Evolutionary conservation across 2,888 invertebrate species (phyloP).

Genomic region (Melangyna quadrimaculata): DNA sequence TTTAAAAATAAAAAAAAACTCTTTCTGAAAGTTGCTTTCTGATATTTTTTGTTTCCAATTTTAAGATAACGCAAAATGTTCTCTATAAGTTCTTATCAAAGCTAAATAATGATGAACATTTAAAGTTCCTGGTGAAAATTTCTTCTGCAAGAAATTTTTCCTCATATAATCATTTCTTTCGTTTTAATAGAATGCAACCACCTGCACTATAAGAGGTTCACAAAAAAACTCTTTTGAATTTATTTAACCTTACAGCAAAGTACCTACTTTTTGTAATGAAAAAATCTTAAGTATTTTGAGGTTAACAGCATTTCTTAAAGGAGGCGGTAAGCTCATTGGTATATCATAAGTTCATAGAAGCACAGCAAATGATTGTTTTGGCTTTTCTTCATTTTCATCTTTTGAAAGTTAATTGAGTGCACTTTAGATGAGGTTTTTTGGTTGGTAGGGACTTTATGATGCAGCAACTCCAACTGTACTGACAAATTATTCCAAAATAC

Average conservation of each 20-base stretch:
- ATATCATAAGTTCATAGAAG: background rate
- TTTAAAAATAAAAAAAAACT: too few species aligned
- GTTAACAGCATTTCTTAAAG: background rate
- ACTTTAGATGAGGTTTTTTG: background rate
- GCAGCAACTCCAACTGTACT: too few species aligned
- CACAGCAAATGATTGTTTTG: background rate
- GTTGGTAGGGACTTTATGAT: background rate
- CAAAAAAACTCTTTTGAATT: background rate
- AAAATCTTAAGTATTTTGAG: slow-evolving; percentile 4
- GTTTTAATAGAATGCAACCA: background rate
- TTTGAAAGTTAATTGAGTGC: slow-evolving; percentile 4
- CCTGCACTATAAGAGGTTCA: background rate
- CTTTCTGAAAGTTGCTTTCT: too few species aligned
- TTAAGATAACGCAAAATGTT: background rate
- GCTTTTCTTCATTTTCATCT: background rate
- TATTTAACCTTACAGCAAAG: background rate
- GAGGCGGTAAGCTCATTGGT: background rate
- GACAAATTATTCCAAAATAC: background rate
- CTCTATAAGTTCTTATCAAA: too few species aligned
- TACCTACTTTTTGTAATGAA: background rate
- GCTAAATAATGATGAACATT: background rate
- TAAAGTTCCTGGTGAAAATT: background rate
- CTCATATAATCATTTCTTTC: background rate
- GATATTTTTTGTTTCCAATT: background rate
- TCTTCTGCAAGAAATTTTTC: background rate